phyloP scores from a whole-genome alignment of 2,888 invertebrate species.

The Melanargia galathea region DNA sequence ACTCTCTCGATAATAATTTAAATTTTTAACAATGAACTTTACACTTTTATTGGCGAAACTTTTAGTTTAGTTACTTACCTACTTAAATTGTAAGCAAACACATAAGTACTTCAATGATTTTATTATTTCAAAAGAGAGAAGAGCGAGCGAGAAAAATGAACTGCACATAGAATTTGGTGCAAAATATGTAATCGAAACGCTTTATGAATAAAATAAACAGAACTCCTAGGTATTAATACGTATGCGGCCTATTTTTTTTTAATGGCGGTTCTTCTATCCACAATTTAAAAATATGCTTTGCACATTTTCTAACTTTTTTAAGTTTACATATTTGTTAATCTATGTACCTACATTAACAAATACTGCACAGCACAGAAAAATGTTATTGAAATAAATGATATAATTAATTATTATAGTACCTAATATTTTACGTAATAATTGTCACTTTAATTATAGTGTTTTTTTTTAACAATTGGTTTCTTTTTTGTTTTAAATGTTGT shows the following conservation, averaged over 20 bases:
- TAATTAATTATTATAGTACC: too few relatives aligned
- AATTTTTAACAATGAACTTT: slow-evolving; percentile 10
- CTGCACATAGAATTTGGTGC: too few relatives aligned
- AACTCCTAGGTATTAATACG: too few relatives aligned
- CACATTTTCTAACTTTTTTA: slow-evolving; percentile 1
- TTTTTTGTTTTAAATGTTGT: too few relatives aligned
- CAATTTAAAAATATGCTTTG: background rate
- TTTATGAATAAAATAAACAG: too few relatives aligned
- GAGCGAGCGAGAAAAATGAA: too few relatives aligned
- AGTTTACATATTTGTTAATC: background rate
- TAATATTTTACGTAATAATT: slow-evolving; percentile 3
- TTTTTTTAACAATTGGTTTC: slow-evolving; percentile 13
- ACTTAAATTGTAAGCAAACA: background rate
- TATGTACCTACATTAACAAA: slow-evolving; percentile 1
- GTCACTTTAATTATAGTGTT: slow-evolving; percentile 14
- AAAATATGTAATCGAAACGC: too few relatives aligned
- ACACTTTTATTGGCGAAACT: background rate
- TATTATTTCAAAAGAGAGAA: too few relatives aligned
- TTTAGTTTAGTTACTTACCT: background rate
- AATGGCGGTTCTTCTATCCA: background rate
- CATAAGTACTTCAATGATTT: too few relatives aligned
- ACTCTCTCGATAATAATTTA: slow-evolving; percentile 2
- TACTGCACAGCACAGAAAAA: slow-evolving; percentile 6
- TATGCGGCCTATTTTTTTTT: too few relatives aligned
- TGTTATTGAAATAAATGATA: background rate